Evolutionary conservation across 1,140 invertebrate genomes (phyloP).

Genomic region (Drosophila punjabiensis): DNA sequence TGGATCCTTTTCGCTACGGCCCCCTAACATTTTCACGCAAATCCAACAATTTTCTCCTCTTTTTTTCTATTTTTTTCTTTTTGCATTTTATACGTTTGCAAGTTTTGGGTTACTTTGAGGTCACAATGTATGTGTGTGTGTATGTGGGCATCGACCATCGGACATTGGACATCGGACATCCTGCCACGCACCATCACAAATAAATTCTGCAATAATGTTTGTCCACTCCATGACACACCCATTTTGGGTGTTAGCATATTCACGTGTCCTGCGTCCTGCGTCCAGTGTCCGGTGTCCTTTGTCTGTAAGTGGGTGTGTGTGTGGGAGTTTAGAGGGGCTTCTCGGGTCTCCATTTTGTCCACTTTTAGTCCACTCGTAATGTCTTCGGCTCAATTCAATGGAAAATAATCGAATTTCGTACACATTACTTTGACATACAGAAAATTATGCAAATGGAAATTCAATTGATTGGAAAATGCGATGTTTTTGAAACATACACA

Average conservation of each 20-base stretch:
- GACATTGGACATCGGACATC: not conserved
- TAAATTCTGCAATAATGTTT: conserved; percentile 75
- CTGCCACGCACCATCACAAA: conserved; percentile 50
- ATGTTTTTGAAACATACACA: conserved; percentile 38
- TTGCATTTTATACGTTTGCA: conserved; percentile 67
- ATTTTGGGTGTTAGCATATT: conserved; percentile 53
- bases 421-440: conserved; percentile 79
- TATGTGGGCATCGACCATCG: conserved; percentile 9
- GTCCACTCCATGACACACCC: conserved; percentile 70
- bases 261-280: conserved; percentile 27
- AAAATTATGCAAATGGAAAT: conserved; percentile 84
- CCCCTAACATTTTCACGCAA: conserved; percentile 40
- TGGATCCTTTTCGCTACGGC: conserved; percentile 18
- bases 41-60: conserved; percentile 27
- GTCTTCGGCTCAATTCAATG: conserved; percentile 81
- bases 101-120: conserved; percentile 76
- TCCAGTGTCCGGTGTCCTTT: conserved; percentile 14
- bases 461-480: conserved; percentile 83
- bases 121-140: conserved; percentile 50
- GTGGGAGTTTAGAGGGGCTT: conserved; percentile 5
- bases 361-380: conserved; percentile 74
- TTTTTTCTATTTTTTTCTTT: conserved; percentile 15
- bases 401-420: conserved; percentile 83
- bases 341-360: conserved; percentile 60
- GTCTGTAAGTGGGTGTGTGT: not conserved